Conservation (phyloP, 2,888 invertebrate genomes). For the Leucophora obtusa region DNA sequence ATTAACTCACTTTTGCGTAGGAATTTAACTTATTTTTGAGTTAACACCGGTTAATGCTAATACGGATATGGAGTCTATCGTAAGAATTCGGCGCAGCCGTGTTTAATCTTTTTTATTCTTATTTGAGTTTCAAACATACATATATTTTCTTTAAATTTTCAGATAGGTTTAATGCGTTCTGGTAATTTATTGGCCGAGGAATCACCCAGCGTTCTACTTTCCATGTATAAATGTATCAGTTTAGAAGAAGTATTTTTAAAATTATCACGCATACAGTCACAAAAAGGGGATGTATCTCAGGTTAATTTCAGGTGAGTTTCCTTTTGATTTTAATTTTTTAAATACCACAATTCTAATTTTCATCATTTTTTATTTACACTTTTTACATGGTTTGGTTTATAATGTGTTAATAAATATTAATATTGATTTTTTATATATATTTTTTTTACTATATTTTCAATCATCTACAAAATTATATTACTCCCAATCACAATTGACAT, state of each 20-base stretch:
- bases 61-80: no score
- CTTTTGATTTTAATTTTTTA: neutral
- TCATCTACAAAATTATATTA: neutral
- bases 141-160: constrained; percentile 61
- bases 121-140: no score
- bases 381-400: constrained; percentile 8
- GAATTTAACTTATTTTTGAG: no score
- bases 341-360: neutral
- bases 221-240: constrained; percentile 89
- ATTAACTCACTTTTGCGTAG: no score
- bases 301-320: constrained; percentile 78
- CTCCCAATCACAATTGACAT: neutral
- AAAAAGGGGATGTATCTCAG: constrained; percentile 80
- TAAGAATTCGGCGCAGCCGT: no score
- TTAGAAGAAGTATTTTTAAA: constrained; percentile 96
- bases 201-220: constrained; percentile 89
- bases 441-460: constrained; percentile 13
- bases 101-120: no score
- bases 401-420: neutral
- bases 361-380: constrained; percentile 22
- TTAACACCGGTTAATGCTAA: no score
- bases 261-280: constrained; percentile 89
- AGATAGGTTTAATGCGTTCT: constrained; percentile 97
- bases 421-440: constrained; percentile 11
- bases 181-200: constrained; percentile 94